phyloP scores from a whole-genome alignment of 2,113 vertebrate genomes.

The Bucco capensis region DNA sequence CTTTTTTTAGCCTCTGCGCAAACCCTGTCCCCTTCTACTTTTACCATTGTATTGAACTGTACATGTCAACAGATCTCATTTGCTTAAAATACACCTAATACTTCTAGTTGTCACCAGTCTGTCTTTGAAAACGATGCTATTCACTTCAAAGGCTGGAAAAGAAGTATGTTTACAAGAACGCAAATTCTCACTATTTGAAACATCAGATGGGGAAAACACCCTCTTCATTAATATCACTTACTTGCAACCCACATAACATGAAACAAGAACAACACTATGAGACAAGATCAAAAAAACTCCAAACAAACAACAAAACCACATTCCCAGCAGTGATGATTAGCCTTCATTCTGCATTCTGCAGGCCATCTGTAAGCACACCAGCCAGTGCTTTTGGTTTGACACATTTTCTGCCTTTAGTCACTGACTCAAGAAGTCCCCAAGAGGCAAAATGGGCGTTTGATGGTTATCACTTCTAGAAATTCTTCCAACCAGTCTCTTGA shows the following conservation, averaged over 20 bases:
- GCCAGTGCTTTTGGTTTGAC: background rate
- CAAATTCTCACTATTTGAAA: background rate
- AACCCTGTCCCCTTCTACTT: background rate
- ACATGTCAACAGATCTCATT: background rate
- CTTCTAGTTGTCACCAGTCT: background rate
- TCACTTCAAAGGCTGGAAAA: background rate
- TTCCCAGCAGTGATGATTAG: background rate
- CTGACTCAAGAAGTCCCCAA: background rate
- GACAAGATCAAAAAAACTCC: background rate
- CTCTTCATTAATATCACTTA: background rate
- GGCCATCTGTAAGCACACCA: background rate
- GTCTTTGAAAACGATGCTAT: background rate
- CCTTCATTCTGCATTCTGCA: rapidly evolving
- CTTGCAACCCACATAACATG: background rate
- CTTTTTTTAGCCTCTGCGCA: background rate
- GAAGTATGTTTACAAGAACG: background rate
- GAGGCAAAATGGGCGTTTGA: background rate
- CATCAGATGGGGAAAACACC: background rate
- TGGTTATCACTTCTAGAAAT: background rate
- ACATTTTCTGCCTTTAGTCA: background rate
- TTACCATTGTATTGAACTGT: background rate
- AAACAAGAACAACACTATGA: background rate
- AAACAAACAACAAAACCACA: background rate
- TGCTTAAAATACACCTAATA: background rate
- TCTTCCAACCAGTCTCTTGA: background rate